Percentiles rank a stretch among this genome's conserved stretches.
These are phyloP conservation scores for Pteromalus puparum DNA, from an alignment of 1,140 invertebrate species.

Conservation along the genomic window DNA sequence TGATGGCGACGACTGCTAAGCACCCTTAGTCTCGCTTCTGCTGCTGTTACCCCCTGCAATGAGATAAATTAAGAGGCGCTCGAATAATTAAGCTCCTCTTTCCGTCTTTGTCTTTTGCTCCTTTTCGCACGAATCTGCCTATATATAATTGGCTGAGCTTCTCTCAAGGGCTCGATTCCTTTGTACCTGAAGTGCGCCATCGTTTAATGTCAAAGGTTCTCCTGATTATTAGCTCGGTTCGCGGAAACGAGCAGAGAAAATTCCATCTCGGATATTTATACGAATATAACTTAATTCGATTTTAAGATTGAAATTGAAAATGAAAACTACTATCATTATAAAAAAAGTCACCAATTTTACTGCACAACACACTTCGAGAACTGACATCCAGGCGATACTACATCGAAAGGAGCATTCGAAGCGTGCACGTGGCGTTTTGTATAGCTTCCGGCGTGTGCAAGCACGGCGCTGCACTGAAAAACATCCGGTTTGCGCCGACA, in stretches of 20 bases:
- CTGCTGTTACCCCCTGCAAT: background rate
- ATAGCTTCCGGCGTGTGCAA: background rate
- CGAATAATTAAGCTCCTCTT: constrained; percentile 6
- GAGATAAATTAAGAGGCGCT: constrained; percentile 1
- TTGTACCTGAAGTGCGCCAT: background rate
- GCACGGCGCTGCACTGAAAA: background rate
- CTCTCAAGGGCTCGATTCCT: background rate
- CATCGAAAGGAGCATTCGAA: background rate
- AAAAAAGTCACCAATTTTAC: background rate
- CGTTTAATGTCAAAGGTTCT: background rate
- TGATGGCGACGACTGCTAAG: background rate
- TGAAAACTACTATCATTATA: no score
- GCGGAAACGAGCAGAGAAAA: no score
- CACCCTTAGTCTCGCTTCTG: background rate
- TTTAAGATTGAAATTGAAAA: no score
- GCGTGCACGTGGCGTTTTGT: background rate
- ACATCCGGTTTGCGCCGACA: background rate
- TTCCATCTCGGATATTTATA: no score
- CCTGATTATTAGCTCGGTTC: background rate
- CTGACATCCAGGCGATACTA: background rate
- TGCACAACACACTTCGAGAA: background rate
- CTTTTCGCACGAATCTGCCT: background rate
- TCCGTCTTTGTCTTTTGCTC: background rate
- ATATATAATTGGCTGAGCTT: background rate
- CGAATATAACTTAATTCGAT: no score